Evolutionary conservation across 2,888 invertebrate species (phyloP), one percentile per base, ranked within the genome.

Genomic region (Cetonia aurata): DNA sequence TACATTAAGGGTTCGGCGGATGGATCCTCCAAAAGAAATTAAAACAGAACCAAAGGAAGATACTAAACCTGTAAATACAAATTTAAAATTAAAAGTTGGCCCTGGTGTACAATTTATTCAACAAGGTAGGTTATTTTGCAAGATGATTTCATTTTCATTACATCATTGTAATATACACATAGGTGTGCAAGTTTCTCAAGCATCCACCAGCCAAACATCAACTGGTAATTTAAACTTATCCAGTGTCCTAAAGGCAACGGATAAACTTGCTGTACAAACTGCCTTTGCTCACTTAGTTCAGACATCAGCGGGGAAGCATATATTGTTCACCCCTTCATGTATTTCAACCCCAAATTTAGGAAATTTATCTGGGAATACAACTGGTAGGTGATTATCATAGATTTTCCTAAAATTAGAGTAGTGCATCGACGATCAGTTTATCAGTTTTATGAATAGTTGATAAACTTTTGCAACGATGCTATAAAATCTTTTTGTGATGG

Each of bases 291-390:
- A 92, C 79, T 85, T 93, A 62, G 91, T 93, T 57, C 92, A 93
- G 81, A 91, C 91, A 6, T 87, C 90, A 25, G 87, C 89, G 65
- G 93, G 93, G 8, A 90, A 91, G 77, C 92, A 92, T 82, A 87
- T 91, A 76, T 85, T 92, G 72, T 81, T 91, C 60, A 89, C 91
- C 3, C 87, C 90, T 1, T 82, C 85, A 0, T 81, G 80, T 73
- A 81, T 83, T 62, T 80, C 85, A 25, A 82, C 81, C n/a, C 78
- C 82, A 46, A 79, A 75, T 70, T 75, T 82, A 50, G 82, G 81
- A 62, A 65, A 50, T 80, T 82, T 71, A 81, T 84, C 60, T 82
- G 65, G 82, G 44, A 80, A 84, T 17, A 80, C 84, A 55, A 71
- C 74, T 66, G 71, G 73, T 74, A 68, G 57, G 57, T 71, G 44